Evolutionary conservation across 2,797 vertebrate genomes (phyloP).

Genomic region (Pseudochirops corinnae): DNA sequence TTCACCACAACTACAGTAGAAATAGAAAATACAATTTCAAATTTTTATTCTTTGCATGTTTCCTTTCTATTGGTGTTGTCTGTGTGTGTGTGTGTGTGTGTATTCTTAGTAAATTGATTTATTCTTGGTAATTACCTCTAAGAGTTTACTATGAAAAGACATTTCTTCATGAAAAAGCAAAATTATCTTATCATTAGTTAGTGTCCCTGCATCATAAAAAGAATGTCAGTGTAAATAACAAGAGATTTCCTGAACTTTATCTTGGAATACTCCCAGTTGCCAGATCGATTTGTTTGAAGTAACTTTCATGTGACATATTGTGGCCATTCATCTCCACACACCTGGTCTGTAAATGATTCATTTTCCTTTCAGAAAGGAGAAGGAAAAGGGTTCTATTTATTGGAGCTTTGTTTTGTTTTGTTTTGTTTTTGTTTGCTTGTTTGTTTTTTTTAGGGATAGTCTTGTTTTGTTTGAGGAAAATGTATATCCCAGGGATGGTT

Average conservation of each 20-base stretch:
- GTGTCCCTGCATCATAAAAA: slow-evolving; percentile 62
- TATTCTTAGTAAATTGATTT: slow-evolving; percentile 35
- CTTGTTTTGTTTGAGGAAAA: no score
- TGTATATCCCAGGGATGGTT: no score
- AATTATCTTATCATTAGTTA: slow-evolving; percentile 57
- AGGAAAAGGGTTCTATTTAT: no score
- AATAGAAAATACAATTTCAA: neutral
- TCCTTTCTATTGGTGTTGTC: neutral
- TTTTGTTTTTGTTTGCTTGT: no score
- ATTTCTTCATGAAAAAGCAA: slow-evolving; percentile 46
- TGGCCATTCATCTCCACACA: slow-evolving; percentile 28
- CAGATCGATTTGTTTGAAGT: slow-evolving; percentile 48
- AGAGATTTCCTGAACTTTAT: slow-evolving; percentile 55
- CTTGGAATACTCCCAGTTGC: slow-evolving; percentile 18
- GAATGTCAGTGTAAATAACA: slow-evolving; percentile 6
- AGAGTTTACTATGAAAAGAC: slow-evolving; percentile 27
- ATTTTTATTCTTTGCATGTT: neutral
- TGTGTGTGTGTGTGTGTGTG: no score
- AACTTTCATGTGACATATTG: slow-evolving; percentile 40
- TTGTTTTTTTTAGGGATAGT: no score
- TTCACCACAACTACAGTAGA: neutral
- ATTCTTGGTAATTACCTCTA: slow-evolving; percentile 50
- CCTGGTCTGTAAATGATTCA: neutral
- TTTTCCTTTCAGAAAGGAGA: no score
- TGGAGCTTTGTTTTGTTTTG: no score